Evolutionary conservation across 2,888 invertebrate species (phyloP), one percentile per base, ranked within the genome.

Genomic region (Zootermopsis nevadensis): DNA sequence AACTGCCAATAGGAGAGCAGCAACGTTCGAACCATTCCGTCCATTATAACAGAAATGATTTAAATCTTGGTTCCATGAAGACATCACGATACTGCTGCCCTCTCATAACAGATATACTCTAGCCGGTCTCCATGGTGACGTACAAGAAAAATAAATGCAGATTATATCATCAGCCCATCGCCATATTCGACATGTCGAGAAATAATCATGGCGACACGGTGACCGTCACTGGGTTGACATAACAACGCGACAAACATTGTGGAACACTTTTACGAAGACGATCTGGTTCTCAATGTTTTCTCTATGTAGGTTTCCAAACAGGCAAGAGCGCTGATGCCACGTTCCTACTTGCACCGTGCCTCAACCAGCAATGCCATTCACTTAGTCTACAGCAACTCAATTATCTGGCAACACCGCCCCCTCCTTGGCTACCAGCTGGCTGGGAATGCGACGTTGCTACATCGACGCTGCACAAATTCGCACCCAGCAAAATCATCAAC

Each of bases 21-120:
- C 86, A 90, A 88, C 86, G 90, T 89, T 86, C 89, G 89, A 86
- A 90, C 88, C 86, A 90, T 89, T 87, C 89, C 89, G 88, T 90
- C 90, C 90, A 90, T 90, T 33, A 69, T 22, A 69, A 69, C 27
- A 31, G 31, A 33, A 60, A 27, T 60, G 60, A 60, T 60, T 60
- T 60, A 60, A 60, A 60, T 60, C 60, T 60, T 60, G 60, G 60
- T 60, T 60, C 60, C 60, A 60, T 60, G 60, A 60, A 60, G 60
- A n/a, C 60, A 60, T 60, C 60, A 60, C 60, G 60, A 60, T 60
- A n/a, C 60, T 60, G 42, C 27, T 38, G 48, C 76, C 38, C 48
- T 48, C 76, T 42, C 76, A 76, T 76, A 27, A 48, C 76, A 38
- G 33, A 38, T 38, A 42, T 76, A 76, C 76, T 38, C 42, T 76